Percentiles rank a stretch among this genome's conserved stretches.
Evolutionary conservation across 2,888 invertebrate species (phyloP).

Genomic region (Polydrusus tereticollis): DNA sequence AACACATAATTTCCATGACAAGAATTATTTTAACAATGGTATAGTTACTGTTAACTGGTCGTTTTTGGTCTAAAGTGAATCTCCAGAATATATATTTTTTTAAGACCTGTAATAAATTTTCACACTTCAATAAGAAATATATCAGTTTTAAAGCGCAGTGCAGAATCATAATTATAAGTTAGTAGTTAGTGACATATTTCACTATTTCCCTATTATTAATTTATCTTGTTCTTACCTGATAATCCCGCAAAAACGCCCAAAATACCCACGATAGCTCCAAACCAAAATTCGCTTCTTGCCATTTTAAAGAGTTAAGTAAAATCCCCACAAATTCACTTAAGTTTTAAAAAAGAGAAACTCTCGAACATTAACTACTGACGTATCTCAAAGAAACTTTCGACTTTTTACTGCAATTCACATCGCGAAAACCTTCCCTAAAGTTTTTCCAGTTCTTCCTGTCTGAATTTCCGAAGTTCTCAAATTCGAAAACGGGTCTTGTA

Average conservation of each 20-base stretch:
- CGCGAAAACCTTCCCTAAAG: conserved; percentile 26
- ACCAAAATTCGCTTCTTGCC: conserved; percentile 28
- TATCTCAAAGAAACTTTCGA: conserved; percentile 19
- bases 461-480: conserved; percentile 17
- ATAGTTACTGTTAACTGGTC: no score
- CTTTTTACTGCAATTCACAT: conserved; percentile 40
- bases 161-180: no score
- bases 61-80: no score
- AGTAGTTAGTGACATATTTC: no score
- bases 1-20: no score
- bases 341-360: conserved; percentile 31
- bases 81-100: no score
- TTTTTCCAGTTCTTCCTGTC: conserved; percentile 16
- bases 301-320: conserved; percentile 42
- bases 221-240: conserved; percentile 27
- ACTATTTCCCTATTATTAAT: no score
- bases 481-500: conserved; percentile 31
- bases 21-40: no score
- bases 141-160: no score
- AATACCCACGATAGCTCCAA: conserved; percentile 21
- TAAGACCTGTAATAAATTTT: no score
- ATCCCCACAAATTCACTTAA: conserved; percentile 41
- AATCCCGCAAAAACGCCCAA: conserved; percentile 26
- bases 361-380: conserved; percentile 40
- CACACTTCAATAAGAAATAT: no score